Percentiles rank a stretch among this genome's conserved stretches.
phyloP scores from a whole-genome alignment of 2,113 vertebrate species.

The Rhodinocichla rosea region DNA sequence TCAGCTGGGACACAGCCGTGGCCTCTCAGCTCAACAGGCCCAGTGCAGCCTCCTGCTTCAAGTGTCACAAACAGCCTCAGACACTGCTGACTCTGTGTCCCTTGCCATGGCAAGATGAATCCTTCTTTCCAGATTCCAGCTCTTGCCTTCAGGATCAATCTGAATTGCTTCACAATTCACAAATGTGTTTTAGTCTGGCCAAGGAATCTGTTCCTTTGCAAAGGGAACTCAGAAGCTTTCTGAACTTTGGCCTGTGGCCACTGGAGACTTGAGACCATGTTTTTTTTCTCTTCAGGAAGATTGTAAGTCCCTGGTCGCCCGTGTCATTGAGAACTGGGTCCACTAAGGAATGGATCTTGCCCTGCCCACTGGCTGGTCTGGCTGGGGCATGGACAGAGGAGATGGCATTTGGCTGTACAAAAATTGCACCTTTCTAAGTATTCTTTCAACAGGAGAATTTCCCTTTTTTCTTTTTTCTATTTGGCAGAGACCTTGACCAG shows the following conservation, averaged over 20 bases:
- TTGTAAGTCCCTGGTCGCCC: neutral
- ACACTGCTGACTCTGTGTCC: neutral
- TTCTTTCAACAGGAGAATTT: neutral
- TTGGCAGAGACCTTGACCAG: constrained; percentile 81
- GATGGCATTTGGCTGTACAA: neutral
- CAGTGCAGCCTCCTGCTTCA: neutral
- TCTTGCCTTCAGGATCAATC: neutral
- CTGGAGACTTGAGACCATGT: neutral
- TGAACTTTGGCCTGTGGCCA: neutral
- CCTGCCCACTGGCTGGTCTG: neutral
- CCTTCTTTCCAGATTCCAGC: neutral
- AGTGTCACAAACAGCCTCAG: neutral
- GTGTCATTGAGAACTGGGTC: neutral
- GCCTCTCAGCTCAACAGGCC: neutral
- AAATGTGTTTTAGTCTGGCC: neutral
- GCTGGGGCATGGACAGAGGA: accelerated
- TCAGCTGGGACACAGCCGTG: accelerated
- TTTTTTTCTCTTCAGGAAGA: neutral
- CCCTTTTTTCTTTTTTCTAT: neutral
- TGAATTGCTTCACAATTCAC: neutral
- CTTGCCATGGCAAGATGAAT: neutral
- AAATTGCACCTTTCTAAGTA: neutral
- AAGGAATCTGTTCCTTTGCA: neutral
- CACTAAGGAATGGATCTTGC: neutral
- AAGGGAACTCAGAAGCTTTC: neutral